phyloP scores from a whole-genome alignment of 2,113 vertebrate species.

The Peucedramus taeniatus region DNA sequence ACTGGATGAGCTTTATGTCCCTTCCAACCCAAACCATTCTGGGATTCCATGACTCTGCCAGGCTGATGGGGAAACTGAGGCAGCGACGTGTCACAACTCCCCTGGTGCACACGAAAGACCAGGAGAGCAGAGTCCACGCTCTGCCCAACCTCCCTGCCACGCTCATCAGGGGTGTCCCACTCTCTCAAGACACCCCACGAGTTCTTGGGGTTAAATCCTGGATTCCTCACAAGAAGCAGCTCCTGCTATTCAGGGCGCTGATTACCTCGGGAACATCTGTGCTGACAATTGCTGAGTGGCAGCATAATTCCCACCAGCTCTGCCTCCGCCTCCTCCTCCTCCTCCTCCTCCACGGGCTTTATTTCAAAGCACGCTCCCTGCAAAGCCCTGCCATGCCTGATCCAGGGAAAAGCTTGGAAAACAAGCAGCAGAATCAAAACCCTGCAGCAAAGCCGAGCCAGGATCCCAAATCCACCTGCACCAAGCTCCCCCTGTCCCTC shows the following conservation, averaged over 20 bases:
- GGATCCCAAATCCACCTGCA: not conserved
- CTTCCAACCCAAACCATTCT: not conserved
- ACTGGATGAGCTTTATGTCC: not conserved
- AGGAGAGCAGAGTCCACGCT: fast-evolving
- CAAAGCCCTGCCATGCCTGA: not conserved
- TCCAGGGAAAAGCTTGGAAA: not conserved
- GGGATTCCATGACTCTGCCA: not conserved
- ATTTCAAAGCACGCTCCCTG: not conserved
- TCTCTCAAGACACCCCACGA: not conserved
- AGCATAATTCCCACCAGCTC: not conserved
- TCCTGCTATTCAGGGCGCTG: not conserved
- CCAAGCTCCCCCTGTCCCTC: not conserved
- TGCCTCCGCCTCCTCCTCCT: conserved; percentile 36
- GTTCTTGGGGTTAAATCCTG: not conserved
- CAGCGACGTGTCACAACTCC: not conserved
- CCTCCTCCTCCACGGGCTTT: not conserved
- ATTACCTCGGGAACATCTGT: not conserved
- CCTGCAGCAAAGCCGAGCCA: not conserved
- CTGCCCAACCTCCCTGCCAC: fast-evolving
- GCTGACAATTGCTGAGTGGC: not conserved
- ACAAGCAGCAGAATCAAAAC: not conserved
- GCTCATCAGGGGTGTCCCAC: not conserved
- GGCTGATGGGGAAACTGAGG: not conserved
- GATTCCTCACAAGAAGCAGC: fast-evolving
- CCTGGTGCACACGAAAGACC: fast-evolving